phyloP scores from a whole-genome alignment of 2,888 invertebrate genomes.

The Ecdyonurus torrentis region DNA sequence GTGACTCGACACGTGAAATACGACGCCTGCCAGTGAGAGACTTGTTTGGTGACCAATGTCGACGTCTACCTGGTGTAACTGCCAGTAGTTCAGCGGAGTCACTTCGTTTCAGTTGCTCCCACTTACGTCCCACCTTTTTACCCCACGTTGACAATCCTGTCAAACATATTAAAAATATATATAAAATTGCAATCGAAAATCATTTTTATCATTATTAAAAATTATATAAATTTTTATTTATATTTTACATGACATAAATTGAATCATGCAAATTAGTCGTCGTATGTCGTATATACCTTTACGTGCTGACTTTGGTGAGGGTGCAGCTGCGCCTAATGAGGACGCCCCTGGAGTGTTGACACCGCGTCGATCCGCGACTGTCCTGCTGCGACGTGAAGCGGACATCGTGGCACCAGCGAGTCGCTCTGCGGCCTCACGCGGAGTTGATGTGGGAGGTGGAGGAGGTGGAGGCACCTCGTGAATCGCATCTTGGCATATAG shows the following conservation, averaged over 20 bases:
- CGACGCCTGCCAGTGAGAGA: slow-evolving; percentile 18
- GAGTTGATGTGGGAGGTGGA: background rate
- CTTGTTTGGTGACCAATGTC: slow-evolving; percentile 30
- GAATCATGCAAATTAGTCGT: background rate
- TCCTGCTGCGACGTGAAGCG: background rate
- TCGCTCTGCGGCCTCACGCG: background rate
- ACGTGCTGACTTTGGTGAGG: slow-evolving; percentile 21
- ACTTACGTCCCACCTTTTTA: slow-evolving; percentile 38
- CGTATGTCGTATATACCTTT: slow-evolving; percentile 20
- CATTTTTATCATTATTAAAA: background rate
- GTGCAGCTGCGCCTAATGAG: slow-evolving; percentile 9
- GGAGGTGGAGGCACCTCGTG: background rate
- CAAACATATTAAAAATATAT: too few species aligned
- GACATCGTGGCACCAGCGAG: background rate
- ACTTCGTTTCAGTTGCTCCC: slow-evolving; percentile 39
- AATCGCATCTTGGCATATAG: slow-evolving; percentile 19
- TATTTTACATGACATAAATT: background rate
- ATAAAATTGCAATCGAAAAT: background rate
- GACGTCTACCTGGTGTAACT: slow-evolving; percentile 25
- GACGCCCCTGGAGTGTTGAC: slow-evolving; percentile 8
- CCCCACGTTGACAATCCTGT: slow-evolving; percentile 42
- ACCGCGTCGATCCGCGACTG: slow-evolving; percentile 3
- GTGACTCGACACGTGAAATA: slow-evolving; percentile 35
- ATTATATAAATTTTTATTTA: background rate
- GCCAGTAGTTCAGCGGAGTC: slow-evolving; percentile 37